These are phyloP conservation scores for Microplitis mediator DNA, from an alignment of 1,140 invertebrate genomes.

Conservation along the genomic window DNA sequence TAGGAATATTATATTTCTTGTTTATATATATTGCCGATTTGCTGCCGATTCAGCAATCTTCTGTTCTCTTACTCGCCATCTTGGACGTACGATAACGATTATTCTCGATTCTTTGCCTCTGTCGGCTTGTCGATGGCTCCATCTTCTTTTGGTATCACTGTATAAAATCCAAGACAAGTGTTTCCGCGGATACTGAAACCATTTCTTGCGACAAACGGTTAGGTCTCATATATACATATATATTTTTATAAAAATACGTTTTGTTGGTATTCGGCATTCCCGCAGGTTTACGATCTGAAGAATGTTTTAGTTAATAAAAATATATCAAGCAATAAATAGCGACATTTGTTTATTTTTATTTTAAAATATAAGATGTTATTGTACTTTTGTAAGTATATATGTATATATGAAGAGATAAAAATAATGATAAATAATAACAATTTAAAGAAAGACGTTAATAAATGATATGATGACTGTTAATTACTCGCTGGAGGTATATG, in stretches of 20 bases:
- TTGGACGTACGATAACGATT: constrained; percentile 5
- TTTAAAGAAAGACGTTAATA: constrained; percentile 3
- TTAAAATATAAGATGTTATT: too few species aligned
- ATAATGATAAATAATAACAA: not conserved
- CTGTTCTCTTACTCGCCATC: not conserved
- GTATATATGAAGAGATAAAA: not conserved
- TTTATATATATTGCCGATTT: too few species aligned
- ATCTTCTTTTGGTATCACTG: constrained; percentile 11
- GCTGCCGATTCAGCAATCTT: too few species aligned
- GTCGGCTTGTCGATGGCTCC: constrained; percentile 14
- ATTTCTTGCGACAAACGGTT: not conserved
- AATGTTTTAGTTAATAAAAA: too few species aligned
- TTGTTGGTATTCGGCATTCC: too few species aligned
- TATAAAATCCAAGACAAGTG: constrained; percentile 13
- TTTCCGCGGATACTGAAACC: constrained; percentile 8
- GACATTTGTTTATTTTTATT: too few species aligned
- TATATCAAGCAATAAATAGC: too few species aligned
- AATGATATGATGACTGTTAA: constrained; percentile 21
- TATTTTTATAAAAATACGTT: too few species aligned
- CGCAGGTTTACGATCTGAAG: too few species aligned
- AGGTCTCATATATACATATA: not conserved
- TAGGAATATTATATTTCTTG: too few species aligned
- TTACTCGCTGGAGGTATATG: not conserved
- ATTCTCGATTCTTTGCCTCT: not conserved
- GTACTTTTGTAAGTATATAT: not conserved